Evolutionary conservation across 2,888 invertebrate species (phyloP), one percentile per base, ranked within the genome.

Genomic region (Pseudoips prasinana): DNA sequence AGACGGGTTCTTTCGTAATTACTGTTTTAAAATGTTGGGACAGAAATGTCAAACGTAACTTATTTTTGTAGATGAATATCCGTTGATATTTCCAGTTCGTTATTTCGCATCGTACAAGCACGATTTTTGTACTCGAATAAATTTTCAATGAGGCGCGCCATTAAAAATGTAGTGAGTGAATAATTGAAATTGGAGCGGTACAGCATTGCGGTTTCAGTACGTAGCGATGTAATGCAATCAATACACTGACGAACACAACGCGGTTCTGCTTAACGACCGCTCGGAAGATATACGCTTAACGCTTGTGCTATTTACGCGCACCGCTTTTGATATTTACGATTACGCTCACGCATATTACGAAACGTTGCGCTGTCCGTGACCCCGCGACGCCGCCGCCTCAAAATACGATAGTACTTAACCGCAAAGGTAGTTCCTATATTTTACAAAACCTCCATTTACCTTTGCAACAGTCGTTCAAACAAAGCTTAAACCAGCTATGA

Each of bases 1-100:
- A 82, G 84, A 81, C 78, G 82, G 79, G 76, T 72, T 73, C 73
- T 71, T 72, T 75, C 68, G 71, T 84, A 85, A 87, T 87, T 86
- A 85, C 85, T 71, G 83, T 82, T 84, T 84, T 79, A 83, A 14
- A 84, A 79, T 81, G 80, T 72, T 74, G 72, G 69, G 79, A 81
- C 82, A 75, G 79, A 73, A 76, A 83, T 70, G 86, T 85, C 85
- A 85, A 79, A 81, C 63, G 66, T 73, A 66, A 77, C 78, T 74
- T 84, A 80, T 81, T 82, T 74, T 71, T 58, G 73, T 64, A 60
- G 66, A 45, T 71, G 61, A 71, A 73, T 79, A 67, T 66, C 71
- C 61, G 52, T 44, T 52, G 59, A 57, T 57, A 49, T 66, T 64
- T 61, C 59, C 10, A 33, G 29, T 41, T 38, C 37, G 30, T 26